phyloP scores from a whole-genome alignment of 2,113 vertebrate species.

The Dissostichus mawsoni region DNA sequence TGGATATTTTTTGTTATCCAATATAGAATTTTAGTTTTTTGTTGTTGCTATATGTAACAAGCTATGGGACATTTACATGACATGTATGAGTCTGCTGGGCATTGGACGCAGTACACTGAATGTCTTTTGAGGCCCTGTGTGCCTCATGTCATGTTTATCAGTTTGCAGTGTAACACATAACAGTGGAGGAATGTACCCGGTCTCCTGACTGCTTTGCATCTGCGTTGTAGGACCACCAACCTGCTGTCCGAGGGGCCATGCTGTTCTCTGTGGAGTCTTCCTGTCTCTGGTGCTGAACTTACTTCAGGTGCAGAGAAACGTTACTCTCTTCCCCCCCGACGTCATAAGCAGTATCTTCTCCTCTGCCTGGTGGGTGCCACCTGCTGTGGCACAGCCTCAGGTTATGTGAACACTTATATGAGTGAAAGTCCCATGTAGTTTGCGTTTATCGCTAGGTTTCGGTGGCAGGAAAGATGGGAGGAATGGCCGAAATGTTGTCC shows the following conservation, averaged over 20 bases:
- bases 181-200: no score
- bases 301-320: slow-evolving; percentile 95
- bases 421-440: neutral
- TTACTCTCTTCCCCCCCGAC: slow-evolving; percentile 97
- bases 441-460: neutral
- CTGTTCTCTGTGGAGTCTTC: slow-evolving; percentile 94
- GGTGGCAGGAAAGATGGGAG: neutral
- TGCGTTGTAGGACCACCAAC: slow-evolving; percentile 82
- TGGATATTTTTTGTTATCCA: neutral
- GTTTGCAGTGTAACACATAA: neutral
- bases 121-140: neutral
- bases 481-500: no score
- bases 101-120: neutral
- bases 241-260: slow-evolving; percentile 89
- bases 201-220: neutral
- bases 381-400: slow-evolving; percentile 94
- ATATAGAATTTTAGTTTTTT: neutral
- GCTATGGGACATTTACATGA: neutral
- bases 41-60: neutral
- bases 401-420: slow-evolving; percentile 78
- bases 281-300: slow-evolving; percentile 94
- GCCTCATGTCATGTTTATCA: neutral
- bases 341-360: slow-evolving; percentile 96
- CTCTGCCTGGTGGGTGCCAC: slow-evolving; percentile 96
- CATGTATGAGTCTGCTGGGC: neutral